phyloP scores from a whole-genome alignment of 2,113 vertebrate genomes.

The Plecturocebus donacophilus region DNA sequence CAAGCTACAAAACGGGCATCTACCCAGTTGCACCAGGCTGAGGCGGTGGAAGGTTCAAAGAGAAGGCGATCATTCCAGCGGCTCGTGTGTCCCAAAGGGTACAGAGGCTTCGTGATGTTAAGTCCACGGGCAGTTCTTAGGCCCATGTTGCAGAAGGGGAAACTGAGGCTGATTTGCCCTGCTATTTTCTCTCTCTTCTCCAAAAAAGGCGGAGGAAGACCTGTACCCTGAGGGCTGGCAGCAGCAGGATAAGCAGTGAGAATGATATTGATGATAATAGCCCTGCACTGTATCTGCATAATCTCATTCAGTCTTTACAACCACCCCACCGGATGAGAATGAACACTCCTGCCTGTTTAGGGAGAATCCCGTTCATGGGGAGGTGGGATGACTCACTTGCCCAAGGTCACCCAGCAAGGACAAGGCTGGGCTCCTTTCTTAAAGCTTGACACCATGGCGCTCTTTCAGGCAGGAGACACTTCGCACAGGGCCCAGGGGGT shows the following conservation, averaged over 20 bases:
- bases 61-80: background rate
- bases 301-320: background rate
- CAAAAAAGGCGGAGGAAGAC: no score
- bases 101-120: background rate
- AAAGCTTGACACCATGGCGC: background rate
- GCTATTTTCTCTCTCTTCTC: background rate
- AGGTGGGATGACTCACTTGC: background rate
- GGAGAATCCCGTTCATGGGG: background rate
- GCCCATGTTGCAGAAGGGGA: background rate
- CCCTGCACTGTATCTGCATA: fast-evolving
- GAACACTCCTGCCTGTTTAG: background rate
- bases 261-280: background rate
- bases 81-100: fast-evolving
- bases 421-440: background rate
- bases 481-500: background rate
- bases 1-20: background rate
- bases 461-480: background rate
- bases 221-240: background rate
- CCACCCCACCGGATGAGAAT: background rate
- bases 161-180: background rate
- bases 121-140: fast-evolving
- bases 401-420: background rate
- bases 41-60: background rate
- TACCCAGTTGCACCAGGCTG: no score
- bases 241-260: fast-evolving